Conservation (phyloP, 37 sponge, comb jelly and placozoan genomes). For the Trichoplax adhaerens region DNA sequence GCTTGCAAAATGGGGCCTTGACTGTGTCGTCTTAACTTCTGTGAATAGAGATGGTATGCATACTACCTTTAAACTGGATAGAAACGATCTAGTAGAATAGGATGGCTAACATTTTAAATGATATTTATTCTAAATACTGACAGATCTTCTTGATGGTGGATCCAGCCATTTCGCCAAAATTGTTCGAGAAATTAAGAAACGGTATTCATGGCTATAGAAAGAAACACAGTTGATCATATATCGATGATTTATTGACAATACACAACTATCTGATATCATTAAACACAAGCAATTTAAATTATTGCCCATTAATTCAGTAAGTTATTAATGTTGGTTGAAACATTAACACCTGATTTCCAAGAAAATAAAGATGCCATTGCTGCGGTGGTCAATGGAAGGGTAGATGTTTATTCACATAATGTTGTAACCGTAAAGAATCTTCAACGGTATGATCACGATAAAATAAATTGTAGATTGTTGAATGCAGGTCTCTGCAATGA, state of each 20-base stretch:
- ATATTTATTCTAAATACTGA: not conserved
- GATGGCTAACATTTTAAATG: too few relatives aligned
- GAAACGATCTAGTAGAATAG: too few relatives aligned
- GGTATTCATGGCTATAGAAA: constrained; percentile 4
- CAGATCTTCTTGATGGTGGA: constrained; percentile 81
- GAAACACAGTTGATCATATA: not conserved
- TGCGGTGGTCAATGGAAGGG: constrained; percentile 51
- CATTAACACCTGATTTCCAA: constrained; percentile 86
- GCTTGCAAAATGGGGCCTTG: constrained; percentile 58
- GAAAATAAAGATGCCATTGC: constrained; percentile 53
- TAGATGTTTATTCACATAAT: constrained; percentile 97
- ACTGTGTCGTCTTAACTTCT: constrained; percentile 93
- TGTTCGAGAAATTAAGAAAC: constrained; percentile 64
- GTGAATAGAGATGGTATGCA: constrained; percentile 90
- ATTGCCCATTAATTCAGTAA: constrained; percentile 10
- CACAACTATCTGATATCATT: not conserved
- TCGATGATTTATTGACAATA: not conserved
- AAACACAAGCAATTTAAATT: not conserved
- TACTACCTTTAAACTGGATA: not conserved
- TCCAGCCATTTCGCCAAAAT: constrained; percentile 81
- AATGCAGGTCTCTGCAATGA: not conserved
- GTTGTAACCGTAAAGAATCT: constrained; percentile 83
- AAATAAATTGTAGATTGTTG: not conserved
- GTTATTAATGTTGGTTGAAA: constrained; percentile 68
- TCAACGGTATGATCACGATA: constrained; percentile 39